Evolutionary conservation across 2,888 invertebrate species (phyloP).

Genomic region (Balanococcus diminutus): DNA sequence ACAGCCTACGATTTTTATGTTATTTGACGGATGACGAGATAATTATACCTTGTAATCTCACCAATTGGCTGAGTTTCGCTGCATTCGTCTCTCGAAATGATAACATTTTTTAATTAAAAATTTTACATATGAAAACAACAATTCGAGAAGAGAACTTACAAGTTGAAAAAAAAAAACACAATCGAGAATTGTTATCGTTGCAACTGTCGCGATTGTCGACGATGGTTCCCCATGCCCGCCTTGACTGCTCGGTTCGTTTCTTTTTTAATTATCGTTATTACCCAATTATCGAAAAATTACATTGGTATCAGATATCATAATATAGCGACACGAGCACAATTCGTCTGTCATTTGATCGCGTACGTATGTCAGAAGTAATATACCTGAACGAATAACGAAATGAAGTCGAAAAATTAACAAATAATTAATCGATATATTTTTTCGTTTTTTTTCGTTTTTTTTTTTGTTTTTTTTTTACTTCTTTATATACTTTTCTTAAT

Average conservation of each 20-base stretch:
- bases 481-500: not conserved
- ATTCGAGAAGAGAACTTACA: not conserved
- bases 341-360: conserved; percentile 22
- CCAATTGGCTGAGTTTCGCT: not conserved
- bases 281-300: conserved; percentile 43
- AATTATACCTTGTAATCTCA: conserved; percentile 14
- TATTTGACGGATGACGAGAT: conserved; percentile 28
- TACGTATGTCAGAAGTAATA: not conserved
- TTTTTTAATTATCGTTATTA: conserved; percentile 36
- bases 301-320: conserved; percentile 7
- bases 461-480: not conserved
- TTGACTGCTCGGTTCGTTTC: not conserved
- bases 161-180: not conserved
- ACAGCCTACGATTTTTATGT: not conserved
- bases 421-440: conserved; percentile 32
- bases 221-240: not conserved
- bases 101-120: conserved; percentile 31
- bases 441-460: not conserved
- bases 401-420: conserved; percentile 12
- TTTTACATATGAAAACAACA: not conserved
- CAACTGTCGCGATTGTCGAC: not conserved
- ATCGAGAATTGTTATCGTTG: not conserved
- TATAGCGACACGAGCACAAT: not conserved
- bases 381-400: not conserved
- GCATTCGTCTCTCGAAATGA: conserved; percentile 2